These are phyloP conservation scores for Drosophila lacertosa DNA, from an alignment of 1,140 invertebrate genomes.

Conservation along the genomic window DNA sequence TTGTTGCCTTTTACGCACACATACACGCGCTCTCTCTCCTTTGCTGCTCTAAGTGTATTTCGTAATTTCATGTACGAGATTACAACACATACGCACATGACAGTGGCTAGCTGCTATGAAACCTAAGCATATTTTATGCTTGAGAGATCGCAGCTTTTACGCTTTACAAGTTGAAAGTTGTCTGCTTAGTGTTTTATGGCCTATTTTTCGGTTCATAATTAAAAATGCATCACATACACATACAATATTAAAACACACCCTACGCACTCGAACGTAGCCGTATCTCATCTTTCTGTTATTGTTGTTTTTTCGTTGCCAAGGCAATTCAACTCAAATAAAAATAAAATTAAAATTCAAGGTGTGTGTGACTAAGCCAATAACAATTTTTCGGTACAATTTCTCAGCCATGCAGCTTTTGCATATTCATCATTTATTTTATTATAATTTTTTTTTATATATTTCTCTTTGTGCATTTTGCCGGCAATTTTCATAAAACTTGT, in stretches of 20 bases:
- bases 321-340: conserved; percentile 51
- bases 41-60: conserved; percentile 32
- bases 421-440: conserved; percentile 58
- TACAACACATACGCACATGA: conserved; percentile 47
- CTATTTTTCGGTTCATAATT: conserved; percentile 72
- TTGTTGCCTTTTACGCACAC: conserved; percentile 39
- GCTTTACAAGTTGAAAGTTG: conserved; percentile 42
- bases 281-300: conserved; percentile 43
- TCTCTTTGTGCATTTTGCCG: conserved; percentile 66
- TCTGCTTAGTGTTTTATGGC: conserved; percentile 54
- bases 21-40: conserved; percentile 17
- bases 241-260: conserved; percentile 47
- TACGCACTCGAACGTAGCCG: conserved; percentile 58
- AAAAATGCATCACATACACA: conserved; percentile 70
- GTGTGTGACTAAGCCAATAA: conserved; percentile 73
- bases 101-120: conserved; percentile 27
- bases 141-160: conserved; percentile 58
- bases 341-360: conserved; percentile 59
- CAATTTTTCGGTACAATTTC: conserved; percentile 62
- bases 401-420: conserved; percentile 51
- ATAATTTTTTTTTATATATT: conserved; percentile 20
- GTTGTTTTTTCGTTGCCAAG: conserved; percentile 61
- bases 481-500: conserved; percentile 70
- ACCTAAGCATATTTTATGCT: conserved; percentile 62
- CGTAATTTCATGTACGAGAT: conserved; percentile 58